Evolutionary conservation across 2,888 invertebrate genomes (phyloP).

Genomic region (Diogma glabrata): DNA sequence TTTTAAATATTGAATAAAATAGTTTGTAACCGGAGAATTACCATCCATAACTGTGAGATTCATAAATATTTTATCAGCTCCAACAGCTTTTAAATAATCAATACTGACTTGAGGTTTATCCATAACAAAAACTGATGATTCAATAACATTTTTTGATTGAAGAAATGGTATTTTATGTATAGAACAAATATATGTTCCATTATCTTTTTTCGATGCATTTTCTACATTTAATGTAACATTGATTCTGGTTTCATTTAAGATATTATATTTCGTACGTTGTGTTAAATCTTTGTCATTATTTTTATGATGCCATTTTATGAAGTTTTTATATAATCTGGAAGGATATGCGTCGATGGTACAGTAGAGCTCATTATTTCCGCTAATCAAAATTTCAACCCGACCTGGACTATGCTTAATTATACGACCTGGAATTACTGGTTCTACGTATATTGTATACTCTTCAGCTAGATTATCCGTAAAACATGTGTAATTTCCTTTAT

Average conservation of each 20-base stretch:
- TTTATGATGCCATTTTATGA: constrained; percentile 45
- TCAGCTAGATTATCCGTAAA: constrained; percentile 37
- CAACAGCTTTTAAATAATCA: constrained; percentile 62
- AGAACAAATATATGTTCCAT: constrained; percentile 55
- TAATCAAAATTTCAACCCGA: constrained; percentile 41
- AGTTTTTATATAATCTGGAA: constrained; percentile 30
- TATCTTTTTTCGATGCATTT: constrained; percentile 53
- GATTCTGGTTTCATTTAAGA: constrained; percentile 44
- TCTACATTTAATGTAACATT: constrained; percentile 45
- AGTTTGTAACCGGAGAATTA: constrained; percentile 53
- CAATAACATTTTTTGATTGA: constrained; percentile 33
- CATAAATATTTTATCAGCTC: constrained; percentile 59
- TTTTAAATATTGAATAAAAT: constrained; percentile 45
- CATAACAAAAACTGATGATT: constrained; percentile 45
- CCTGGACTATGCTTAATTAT: constrained; percentile 35
- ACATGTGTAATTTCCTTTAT: constrained; percentile 50
- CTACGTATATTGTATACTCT: constrained; percentile 27
- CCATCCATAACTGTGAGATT: constrained; percentile 74
- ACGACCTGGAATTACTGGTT: constrained; percentile 37
- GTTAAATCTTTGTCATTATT: constrained; percentile 28
- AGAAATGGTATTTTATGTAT: constrained; percentile 30
- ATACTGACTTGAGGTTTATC: constrained; percentile 60
- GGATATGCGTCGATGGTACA: constrained; percentile 51
- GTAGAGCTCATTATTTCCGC: constrained; percentile 39
- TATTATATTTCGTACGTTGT: constrained; percentile 30